A percentile compares a stretch with the other conserved stretches of the same genome.
Conservation (phyloP, 2,113 vertebrate species). For the Psephotus haematonotus region DNA sequence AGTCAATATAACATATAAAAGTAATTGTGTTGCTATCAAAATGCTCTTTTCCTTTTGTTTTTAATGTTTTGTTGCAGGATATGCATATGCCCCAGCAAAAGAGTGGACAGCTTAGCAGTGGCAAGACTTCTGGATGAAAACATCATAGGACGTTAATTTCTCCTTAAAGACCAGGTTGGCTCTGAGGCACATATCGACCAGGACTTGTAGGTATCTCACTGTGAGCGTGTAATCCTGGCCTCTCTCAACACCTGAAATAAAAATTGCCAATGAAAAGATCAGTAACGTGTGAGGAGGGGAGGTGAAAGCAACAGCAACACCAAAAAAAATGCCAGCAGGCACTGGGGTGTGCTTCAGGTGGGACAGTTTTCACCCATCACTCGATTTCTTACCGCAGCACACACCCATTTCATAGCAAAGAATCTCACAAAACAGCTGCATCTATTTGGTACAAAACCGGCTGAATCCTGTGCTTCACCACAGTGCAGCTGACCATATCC, state of each 20-base stretch:
- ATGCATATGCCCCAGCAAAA: neutral
- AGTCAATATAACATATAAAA: neutral
- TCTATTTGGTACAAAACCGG: neutral
- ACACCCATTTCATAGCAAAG: neutral
- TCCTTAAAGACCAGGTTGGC: neutral
- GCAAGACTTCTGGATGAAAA: neutral
- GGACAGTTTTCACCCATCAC: neutral
- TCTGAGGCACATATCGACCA: neutral
- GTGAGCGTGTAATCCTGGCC: neutral
- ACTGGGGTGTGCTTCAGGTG: neutral
- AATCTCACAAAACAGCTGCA: neutral
- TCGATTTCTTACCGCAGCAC: neutral
- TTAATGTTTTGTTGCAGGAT: neutral
- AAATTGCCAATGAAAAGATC: neutral
- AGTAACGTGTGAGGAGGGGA: neutral
- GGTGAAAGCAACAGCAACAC: neutral
- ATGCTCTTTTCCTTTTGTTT: neutral
- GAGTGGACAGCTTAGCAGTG: neutral
- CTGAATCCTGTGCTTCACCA: neutral
- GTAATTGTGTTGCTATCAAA: neutral
- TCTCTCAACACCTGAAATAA: neutral
- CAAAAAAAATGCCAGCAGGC: neutral
- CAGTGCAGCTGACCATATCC: neutral
- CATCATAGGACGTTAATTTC: neutral
- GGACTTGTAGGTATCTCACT: neutral